Evolutionary conservation across 2,113 vertebrate genomes (phyloP).

Genomic region (Chlamydotis undulata): DNA sequence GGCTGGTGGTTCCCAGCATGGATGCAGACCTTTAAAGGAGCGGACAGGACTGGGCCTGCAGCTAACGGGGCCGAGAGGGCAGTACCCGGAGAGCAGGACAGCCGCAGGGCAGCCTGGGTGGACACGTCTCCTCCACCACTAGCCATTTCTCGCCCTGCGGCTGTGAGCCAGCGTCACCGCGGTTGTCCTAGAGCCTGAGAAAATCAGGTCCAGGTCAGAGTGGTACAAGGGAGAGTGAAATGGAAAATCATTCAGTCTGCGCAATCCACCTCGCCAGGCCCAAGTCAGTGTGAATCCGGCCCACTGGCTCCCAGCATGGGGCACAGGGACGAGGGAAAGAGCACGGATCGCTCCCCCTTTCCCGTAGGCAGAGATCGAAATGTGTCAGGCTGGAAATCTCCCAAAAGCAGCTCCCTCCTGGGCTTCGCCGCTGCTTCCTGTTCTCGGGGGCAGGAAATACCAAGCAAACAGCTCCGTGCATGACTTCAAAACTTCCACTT

Average conservation of each 20-base stretch:
- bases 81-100: neutral
- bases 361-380: neutral
- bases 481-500: conserved; percentile 59
- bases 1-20: neutral
- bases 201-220: neutral
- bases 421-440: conserved; percentile 41
- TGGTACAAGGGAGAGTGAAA: neutral
- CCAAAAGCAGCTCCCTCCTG: conserved; percentile 42
- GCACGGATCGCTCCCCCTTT: neutral
- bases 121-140: neutral
- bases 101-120: neutral
- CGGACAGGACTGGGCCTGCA: neutral
- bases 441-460: conserved; percentile 64
- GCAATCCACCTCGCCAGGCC: neutral
- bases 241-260: neutral
- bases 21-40: neutral
- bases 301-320: neutral
- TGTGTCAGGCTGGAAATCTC: conserved; percentile 51
- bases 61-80: neutral
- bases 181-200: neutral
- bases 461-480: conserved; percentile 40
- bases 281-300: neutral
- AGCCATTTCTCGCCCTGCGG: neutral
- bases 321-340: neutral
- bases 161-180: fast-evolving